Conservation (phyloP, 2,888 invertebrate species). For the Coenonympha glycerion region DNA sequence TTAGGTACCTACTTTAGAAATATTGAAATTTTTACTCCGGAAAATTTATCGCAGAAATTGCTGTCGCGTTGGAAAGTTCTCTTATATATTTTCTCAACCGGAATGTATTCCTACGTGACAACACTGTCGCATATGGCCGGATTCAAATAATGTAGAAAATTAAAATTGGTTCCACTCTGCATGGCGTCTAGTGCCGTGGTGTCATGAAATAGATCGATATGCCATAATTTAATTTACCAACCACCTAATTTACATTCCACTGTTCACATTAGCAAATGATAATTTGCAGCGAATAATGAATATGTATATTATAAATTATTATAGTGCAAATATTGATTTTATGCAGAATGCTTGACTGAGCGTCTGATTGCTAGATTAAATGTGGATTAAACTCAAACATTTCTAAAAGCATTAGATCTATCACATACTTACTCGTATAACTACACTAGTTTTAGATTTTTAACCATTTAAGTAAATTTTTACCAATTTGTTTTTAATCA, state of each 20-base stretch:
- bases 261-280: background rate
- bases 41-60: conserved; percentile 9
- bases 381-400: too few relatives aligned
- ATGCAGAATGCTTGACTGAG: background rate
- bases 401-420: too few relatives aligned
- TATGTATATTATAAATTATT: too few relatives aligned
- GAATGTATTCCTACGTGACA: conserved; percentile 17
- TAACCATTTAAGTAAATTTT: too few relatives aligned
- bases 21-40: conserved; percentile 4
- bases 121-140: conserved; percentile 12
- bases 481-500: too few relatives aligned
- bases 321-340: background rate
- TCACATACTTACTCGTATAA: too few relatives aligned
- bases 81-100: conserved; percentile 10
- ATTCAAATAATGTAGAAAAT: conserved; percentile 15
- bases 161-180: conserved; percentile 14
- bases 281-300: background rate
- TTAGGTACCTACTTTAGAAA: background rate
- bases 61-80: conserved; percentile 6
- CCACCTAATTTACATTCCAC: background rate
- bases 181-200: background rate
- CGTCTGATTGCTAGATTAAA: too few relatives aligned
- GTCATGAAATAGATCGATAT: background rate
- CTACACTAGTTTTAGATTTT: too few relatives aligned
- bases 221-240: background rate